Conservation (phyloP, 2,888 invertebrate genomes). For the Amphipyra tragopoginis region DNA sequence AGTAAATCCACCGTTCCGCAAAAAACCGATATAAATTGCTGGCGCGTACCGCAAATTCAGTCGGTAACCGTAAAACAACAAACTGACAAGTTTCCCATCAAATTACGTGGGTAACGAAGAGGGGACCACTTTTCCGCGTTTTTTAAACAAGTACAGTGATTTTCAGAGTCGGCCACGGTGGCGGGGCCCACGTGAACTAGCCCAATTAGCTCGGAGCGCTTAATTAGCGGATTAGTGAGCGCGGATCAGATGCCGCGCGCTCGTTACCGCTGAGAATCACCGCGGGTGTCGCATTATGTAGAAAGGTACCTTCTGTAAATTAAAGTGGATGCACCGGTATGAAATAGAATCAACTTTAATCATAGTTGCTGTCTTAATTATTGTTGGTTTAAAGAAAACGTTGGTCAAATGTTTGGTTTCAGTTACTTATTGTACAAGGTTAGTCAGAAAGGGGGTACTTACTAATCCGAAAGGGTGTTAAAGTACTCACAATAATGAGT, state of each 20-base stretch:
- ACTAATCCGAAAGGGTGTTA: too few species aligned
- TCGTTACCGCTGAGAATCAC: conserved; percentile 51
- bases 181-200: conserved; percentile 72
- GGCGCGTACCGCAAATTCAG: conserved; percentile 54
- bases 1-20: conserved; percentile 28
- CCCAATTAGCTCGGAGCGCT: conserved; percentile 72
- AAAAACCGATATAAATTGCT: conserved; percentile 53
- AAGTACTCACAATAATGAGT: too few species aligned
- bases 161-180: conserved; percentile 62
- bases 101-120: conserved; percentile 63
- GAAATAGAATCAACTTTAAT: conserved; percentile 8
- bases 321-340: conserved; percentile 16
- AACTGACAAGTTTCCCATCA: conserved; percentile 63
- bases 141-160: conserved; percentile 54
- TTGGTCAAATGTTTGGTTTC: too few species aligned
- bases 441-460: too few species aligned
- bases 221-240: conserved; percentile 74
- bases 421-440: too few species aligned
- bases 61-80: conserved; percentile 54
- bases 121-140: conserved; percentile 66
- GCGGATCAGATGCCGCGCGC: conserved; percentile 44
- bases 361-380: conserved; percentile 8
- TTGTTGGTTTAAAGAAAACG: neutral
- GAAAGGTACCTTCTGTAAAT: conserved; percentile 39
- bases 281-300: conserved; percentile 55